phyloP scores from a whole-genome alignment of 2,888 invertebrate species.

The Eupithecia dodoneata region DNA sequence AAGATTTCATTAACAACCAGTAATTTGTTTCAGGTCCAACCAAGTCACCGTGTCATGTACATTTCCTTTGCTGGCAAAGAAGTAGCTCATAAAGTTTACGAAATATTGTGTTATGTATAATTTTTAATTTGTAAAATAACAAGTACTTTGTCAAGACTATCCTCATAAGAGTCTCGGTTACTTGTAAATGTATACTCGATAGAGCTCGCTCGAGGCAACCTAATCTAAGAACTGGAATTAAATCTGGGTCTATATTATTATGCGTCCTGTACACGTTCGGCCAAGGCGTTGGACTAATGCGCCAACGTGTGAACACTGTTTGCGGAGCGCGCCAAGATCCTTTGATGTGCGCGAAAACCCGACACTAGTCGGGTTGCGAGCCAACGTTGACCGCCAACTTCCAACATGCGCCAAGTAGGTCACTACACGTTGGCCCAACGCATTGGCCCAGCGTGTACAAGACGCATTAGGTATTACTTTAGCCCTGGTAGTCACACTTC shows the following conservation, averaged over 20 bases:
- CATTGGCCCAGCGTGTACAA: no score
- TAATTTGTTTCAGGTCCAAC: conserved; percentile 66
- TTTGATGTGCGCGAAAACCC: no score
- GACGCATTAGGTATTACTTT: not conserved
- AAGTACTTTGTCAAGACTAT: not conserved
- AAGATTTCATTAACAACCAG: not conserved
- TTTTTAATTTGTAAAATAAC: not conserved
- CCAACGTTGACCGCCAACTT: no score
- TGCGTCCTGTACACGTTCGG: no score
- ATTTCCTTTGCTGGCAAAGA: conserved; percentile 73
- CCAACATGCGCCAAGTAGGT: no score
- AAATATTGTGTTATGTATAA: conserved; percentile 68
- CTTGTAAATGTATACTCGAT: not conserved
- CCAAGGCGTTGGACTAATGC: no score
- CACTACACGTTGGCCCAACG: no score
- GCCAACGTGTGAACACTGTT: no score
- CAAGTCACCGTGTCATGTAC: conserved; percentile 71
- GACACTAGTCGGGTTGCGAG: no score
- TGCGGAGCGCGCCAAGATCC: no score
- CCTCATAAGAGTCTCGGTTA: not conserved
- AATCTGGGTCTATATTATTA: not conserved
- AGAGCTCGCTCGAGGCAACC: no score
- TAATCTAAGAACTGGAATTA: no score
- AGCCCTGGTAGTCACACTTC: not conserved
- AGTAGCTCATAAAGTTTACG: conserved; percentile 64